phyloP scores from a whole-genome alignment of 2,888 invertebrate genomes.

The Unio pictorum region DNA sequence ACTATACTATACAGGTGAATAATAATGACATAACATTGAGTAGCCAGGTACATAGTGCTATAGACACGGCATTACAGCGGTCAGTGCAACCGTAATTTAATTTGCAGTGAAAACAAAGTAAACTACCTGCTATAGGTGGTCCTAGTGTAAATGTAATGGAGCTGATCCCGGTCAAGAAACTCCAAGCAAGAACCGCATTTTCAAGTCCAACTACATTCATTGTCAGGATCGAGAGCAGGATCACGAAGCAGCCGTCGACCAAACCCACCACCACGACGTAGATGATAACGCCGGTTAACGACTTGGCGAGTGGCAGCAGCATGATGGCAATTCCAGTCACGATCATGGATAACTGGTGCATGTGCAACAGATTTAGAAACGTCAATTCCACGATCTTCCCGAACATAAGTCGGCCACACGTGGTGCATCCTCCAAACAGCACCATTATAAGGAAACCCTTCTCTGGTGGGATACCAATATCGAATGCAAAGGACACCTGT shows the following conservation, averaged over 20 bases:
- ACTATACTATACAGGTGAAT: too few species aligned
- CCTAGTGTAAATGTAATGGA: slow-evolving; percentile 60
- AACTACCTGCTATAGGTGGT: slow-evolving; percentile 59
- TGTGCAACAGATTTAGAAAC: slow-evolving; percentile 50
- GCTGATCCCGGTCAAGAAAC: slow-evolving; percentile 50
- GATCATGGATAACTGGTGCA: slow-evolving; percentile 62
- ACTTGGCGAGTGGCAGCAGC: slow-evolving; percentile 54
- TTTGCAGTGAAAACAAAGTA: neutral
- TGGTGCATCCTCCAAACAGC: slow-evolving; percentile 54
- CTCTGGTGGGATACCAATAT: slow-evolving; percentile 46
- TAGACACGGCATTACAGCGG: too few species aligned
- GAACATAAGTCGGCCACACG: slow-evolving; percentile 53
- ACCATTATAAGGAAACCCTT: slow-evolving; percentile 53
- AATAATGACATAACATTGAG: too few species aligned
- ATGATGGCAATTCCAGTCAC: slow-evolving; percentile 54
- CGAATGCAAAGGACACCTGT: slow-evolving; percentile 57
- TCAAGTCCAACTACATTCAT: slow-evolving; percentile 47
- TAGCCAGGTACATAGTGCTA: too few species aligned
- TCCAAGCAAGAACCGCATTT: slow-evolving; percentile 58
- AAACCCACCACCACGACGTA: slow-evolving; percentile 51
- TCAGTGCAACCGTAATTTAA: too few species aligned
- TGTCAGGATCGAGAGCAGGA: slow-evolving; percentile 57
- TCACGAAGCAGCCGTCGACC: slow-evolving; percentile 62
- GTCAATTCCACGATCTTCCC: slow-evolving; percentile 55
- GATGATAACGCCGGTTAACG: slow-evolving; percentile 35